Evolutionary conservation across 2,888 invertebrate genomes (phyloP).

Genomic region (Nephrotoma appendiculata): DNA sequence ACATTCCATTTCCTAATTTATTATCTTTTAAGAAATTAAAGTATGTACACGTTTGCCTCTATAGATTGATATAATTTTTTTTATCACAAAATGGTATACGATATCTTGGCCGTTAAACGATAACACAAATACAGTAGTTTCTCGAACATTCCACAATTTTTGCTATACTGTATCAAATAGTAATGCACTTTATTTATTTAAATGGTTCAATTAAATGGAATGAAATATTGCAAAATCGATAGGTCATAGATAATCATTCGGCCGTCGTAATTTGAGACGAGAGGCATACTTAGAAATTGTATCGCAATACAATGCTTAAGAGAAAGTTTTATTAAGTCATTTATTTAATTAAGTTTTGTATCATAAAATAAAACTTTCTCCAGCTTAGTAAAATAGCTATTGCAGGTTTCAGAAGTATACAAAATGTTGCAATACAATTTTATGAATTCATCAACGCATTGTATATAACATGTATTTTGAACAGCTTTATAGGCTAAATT

Average conservation of each 20-base stretch:
- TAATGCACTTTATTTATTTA: neutral
- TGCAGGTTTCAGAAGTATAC: neutral
- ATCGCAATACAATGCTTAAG: neutral
- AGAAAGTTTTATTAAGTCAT: neutral
- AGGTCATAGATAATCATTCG: neutral
- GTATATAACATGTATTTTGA: neutral
- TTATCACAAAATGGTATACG: neutral
- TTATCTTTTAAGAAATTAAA: neutral
- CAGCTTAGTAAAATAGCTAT: neutral
- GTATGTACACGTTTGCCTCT: neutral
- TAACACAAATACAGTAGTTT: neutral
- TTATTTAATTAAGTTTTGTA: neutral
- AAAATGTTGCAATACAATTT: slow-evolving; percentile 8
- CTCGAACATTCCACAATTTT: neutral
- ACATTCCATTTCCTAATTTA: neutral
- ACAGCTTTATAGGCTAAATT: neutral
- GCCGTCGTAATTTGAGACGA: neutral
- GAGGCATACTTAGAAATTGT: neutral
- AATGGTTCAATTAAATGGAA: neutral
- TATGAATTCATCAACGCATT: slow-evolving; percentile 1
- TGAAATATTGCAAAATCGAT: neutral
- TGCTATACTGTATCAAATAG: neutral
- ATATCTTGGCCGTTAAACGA: neutral
- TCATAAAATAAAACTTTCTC: neutral
- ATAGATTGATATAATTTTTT: neutral